phyloP scores from a whole-genome alignment of 2,113 vertebrate species.

The Pelobates fuscus region DNA sequence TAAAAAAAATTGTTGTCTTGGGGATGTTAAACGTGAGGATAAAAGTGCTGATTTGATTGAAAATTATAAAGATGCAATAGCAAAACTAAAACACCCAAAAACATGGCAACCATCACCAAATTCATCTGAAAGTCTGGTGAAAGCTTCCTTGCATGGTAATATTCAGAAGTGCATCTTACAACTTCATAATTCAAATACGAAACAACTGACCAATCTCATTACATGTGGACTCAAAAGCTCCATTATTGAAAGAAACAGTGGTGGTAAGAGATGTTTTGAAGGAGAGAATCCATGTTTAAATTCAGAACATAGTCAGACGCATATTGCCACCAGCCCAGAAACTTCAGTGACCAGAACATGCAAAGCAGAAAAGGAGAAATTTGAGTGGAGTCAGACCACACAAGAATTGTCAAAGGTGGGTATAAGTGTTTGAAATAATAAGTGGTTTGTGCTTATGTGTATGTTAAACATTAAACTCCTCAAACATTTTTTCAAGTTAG shows the following conservation, averaged over 20 bases:
- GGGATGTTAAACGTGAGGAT: neutral
- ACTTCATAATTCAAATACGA: constrained; percentile 51
- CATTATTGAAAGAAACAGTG: constrained; percentile 14
- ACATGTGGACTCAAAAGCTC: constrained; percentile 47
- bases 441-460: too few relatives aligned
- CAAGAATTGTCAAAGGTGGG: constrained; percentile 46
- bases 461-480: too few relatives aligned
- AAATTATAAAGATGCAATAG: constrained; percentile 46
- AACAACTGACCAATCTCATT: constrained; percentile 35
- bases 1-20: constrained; percentile 34
- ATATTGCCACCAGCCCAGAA: constrained; percentile 16
- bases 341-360: constrained; percentile 28
- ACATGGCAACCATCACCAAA: constrained; percentile 47
- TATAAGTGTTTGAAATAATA: too few relatives aligned
- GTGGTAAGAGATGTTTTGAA: constrained; percentile 25
- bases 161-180: constrained; percentile 45
- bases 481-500: too few relatives aligned
- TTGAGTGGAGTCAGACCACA: constrained; percentile 15
- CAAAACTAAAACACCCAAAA: constrained; percentile 56
- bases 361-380: constrained; percentile 5
- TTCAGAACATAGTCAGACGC: neutral
- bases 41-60: constrained; percentile 17
- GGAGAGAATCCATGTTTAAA: constrained; percentile 1
- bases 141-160: constrained; percentile 52
- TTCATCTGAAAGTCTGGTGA: constrained; percentile 49